phyloP scores from a whole-genome alignment of 2,113 vertebrate species.

The Sinosuthora webbiana region DNA sequence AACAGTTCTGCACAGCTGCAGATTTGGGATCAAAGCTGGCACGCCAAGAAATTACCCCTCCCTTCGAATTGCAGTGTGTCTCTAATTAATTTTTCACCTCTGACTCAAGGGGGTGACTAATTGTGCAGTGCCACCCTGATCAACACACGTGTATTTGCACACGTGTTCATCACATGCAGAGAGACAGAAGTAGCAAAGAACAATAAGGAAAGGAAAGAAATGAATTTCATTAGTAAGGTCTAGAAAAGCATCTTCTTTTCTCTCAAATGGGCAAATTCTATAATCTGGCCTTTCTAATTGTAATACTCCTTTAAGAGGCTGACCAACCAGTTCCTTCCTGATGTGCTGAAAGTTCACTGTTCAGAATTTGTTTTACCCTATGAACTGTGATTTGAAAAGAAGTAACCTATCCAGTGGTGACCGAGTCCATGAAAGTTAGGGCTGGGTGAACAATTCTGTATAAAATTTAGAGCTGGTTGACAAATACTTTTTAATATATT shows the following conservation, averaged over 20 bases:
- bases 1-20: neutral
- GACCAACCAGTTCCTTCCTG: neutral
- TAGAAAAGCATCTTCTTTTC: neutral
- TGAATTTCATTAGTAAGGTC: neutral
- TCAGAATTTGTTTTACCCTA: neutral
- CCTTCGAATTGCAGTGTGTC: neutral
- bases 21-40: neutral
- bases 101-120: neutral
- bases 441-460: neutral
- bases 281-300: neutral
- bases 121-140: neutral
- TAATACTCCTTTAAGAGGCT: neutral
- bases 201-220: neutral
- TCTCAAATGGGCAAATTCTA: neutral
- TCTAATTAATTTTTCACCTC: neutral
- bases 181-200: neutral
- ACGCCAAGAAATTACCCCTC: neutral
- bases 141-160: accelerated
- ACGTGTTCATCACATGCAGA: neutral
- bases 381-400: neutral
- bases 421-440: neutral
- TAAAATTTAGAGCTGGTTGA: neutral
- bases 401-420: neutral
- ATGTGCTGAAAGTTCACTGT: neutral
- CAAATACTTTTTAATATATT: neutral